These are phyloP conservation scores for Sinonovacula constricta DNA, from an alignment of 1,140 invertebrate genomes.

Conservation along the genomic window DNA sequence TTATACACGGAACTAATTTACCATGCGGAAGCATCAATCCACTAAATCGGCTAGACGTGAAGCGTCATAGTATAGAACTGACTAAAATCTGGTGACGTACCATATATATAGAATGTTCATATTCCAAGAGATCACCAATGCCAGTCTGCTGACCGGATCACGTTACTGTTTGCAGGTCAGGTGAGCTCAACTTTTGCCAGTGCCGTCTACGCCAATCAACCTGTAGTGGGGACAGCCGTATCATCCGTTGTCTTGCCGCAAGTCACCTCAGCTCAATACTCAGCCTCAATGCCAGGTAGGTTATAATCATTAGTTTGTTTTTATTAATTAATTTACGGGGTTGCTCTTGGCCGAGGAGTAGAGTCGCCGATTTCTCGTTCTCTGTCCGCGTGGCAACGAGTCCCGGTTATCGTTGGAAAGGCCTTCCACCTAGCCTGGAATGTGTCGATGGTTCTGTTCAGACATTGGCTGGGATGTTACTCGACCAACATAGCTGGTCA, in stretches of 20 bases:
- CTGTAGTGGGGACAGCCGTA: constrained; percentile 44
- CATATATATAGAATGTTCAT: no score
- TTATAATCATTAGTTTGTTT: neutral
- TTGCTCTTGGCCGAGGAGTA: no score
- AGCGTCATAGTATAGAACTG: no score
- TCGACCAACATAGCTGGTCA: neutral
- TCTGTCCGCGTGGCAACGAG: neutral
- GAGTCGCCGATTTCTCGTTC: neutral
- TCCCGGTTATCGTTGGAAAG: neutral
- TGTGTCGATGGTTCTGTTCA: neutral
- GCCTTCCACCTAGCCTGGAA: neutral
- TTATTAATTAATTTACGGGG: neutral
- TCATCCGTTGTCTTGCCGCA: constrained; percentile 48
- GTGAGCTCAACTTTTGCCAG: constrained; percentile 21
- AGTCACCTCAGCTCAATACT: constrained; percentile 51
- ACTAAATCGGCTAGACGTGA: no score
- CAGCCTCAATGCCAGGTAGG: constrained; percentile 44
- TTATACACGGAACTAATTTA: no score
- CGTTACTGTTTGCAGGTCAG: constrained; percentile 46
- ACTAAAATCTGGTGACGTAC: no score
- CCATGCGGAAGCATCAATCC: no score
- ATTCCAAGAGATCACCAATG: no score
- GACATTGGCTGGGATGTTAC: neutral
- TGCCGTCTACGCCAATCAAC: constrained; percentile 39
- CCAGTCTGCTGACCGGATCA: no score